These are phyloP conservation scores for Xestobium rufovillosum DNA, from an alignment of 2,888 invertebrate species.

Conservation along the genomic window DNA sequence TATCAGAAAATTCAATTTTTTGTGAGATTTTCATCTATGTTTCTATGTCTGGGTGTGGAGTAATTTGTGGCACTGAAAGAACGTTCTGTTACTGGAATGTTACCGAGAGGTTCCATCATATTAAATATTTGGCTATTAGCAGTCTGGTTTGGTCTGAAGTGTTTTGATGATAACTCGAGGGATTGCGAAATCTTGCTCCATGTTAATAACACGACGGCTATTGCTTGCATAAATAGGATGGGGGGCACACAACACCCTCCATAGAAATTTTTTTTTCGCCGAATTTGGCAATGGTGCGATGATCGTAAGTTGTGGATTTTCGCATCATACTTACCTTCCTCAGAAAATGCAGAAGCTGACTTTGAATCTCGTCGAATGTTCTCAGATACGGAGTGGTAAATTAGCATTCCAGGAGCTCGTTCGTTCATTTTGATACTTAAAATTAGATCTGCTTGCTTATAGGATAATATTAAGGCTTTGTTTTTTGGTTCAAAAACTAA, in stretches of 20 bases:
- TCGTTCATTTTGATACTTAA: too few relatives aligned
- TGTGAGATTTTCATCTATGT: constrained; percentile 25
- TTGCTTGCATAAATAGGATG: constrained; percentile 24
- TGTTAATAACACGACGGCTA: constrained; percentile 23
- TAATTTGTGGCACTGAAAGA: constrained; percentile 12
- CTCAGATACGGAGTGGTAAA: constrained; percentile 15
- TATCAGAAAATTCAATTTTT: constrained; percentile 11
- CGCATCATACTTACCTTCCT: too few relatives aligned
- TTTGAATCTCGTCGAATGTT: constrained; percentile 5
- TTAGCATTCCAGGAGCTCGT: too few relatives aligned
- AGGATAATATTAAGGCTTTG: too few relatives aligned
- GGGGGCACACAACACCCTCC: constrained; percentile 21
- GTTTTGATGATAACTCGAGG: constrained; percentile 18
- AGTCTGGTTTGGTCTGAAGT: constrained; percentile 22
- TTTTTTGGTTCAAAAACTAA: too few relatives aligned
- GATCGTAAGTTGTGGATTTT: constrained; percentile 21
- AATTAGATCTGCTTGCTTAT: too few relatives aligned
- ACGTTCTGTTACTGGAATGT: constrained; percentile 20
- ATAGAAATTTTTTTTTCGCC: constrained; percentile 20
- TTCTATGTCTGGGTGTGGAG: constrained; percentile 23
- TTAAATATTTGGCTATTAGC: too few relatives aligned
- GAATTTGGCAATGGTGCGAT: constrained; percentile 27
- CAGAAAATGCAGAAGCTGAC: constrained; percentile 17
- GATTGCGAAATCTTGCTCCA: constrained; percentile 20
- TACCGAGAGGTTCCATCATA: constrained; percentile 11